Conservation (phyloP, 2,888 invertebrate species). For the Ptychoptera albimana region DNA sequence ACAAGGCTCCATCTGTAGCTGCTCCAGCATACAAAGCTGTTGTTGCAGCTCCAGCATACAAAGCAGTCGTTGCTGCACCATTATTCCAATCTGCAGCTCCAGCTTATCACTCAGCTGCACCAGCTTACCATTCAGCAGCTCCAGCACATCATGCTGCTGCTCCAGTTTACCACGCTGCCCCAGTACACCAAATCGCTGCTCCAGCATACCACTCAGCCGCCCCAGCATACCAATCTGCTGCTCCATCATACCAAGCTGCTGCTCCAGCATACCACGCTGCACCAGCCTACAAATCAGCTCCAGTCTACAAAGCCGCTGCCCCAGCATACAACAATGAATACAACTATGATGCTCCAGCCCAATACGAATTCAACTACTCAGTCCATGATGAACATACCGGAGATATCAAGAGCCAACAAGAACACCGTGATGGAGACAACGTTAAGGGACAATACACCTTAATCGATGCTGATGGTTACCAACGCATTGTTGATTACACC, state of each 20-base stretch:
- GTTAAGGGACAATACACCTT: conserved; percentile 36
- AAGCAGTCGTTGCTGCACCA: too few relatives aligned
- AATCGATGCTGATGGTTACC: conserved; percentile 35
- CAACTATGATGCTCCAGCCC: conserved; percentile 25
- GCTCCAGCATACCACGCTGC: conserved; percentile 5
- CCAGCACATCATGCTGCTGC: conserved; percentile 1
- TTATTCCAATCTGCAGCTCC: background rate
- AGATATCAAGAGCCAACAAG: conserved; percentile 35
- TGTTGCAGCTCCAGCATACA: background rate
- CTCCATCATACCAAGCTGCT: background rate
- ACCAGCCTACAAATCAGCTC: conserved; percentile 5
- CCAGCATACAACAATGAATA: conserved; percentile 10
- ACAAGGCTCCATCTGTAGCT: background rate
- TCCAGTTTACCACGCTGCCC: background rate
- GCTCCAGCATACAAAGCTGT: background rate
- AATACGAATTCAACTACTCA: conserved; percentile 32
- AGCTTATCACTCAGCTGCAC: background rate
- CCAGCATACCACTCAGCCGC: background rate
- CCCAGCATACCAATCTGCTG: background rate
- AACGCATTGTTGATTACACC: conserved; percentile 34
- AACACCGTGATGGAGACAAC: conserved; percentile 33
- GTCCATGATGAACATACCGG: conserved; percentile 35
- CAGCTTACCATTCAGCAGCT: background rate
- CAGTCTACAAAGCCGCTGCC: conserved; percentile 1
- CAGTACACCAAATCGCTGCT: conserved; percentile 1